These are phyloP conservation scores for Melitaea athalia DNA, from an alignment of 2,888 invertebrate genomes.

Conservation along the genomic window DNA sequence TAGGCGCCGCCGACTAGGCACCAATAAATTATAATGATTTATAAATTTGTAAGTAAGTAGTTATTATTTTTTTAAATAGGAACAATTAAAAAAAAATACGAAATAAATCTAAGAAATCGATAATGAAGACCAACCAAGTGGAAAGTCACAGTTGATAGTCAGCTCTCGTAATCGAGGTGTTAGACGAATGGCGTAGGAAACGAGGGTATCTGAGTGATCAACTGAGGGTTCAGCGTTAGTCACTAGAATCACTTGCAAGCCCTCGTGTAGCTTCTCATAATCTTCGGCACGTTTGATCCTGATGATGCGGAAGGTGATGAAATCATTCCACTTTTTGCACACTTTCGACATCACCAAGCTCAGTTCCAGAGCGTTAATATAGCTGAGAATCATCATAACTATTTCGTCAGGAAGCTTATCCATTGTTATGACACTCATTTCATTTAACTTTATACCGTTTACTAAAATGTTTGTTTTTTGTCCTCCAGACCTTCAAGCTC, in stretches of 20 bases:
- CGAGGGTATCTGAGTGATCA: background rate
- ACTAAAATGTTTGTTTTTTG: background rate
- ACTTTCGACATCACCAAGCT: constrained; percentile 40
- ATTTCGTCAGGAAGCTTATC: constrained; percentile 48
- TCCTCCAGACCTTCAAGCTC: constrained; percentile 2
- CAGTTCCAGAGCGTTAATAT: constrained; percentile 40
- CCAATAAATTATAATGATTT: too few relatives aligned
- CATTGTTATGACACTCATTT: constrained; percentile 29
- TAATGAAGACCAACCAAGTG: background rate
- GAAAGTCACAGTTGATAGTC: constrained; percentile 18
- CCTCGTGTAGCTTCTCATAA: constrained; percentile 32
- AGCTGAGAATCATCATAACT: constrained; percentile 46
- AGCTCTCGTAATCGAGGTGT: constrained; percentile 29
- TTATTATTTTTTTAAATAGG: too few relatives aligned
- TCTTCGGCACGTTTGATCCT: constrained; percentile 31
- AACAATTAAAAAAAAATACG: background rate
- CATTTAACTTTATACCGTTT: constrained; percentile 12
- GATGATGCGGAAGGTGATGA: constrained; percentile 37
- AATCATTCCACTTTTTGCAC: constrained; percentile 44
- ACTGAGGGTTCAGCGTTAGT: background rate
- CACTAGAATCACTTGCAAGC: constrained; percentile 30
- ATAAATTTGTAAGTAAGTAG: too few relatives aligned
- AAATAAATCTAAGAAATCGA: background rate
- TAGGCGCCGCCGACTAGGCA: too few relatives aligned
- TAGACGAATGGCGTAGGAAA: background rate